Evolutionary conservation across 2,888 invertebrate species (phyloP), one percentile per base, ranked within the genome.

Genomic region (Smittia sp.): DNA sequence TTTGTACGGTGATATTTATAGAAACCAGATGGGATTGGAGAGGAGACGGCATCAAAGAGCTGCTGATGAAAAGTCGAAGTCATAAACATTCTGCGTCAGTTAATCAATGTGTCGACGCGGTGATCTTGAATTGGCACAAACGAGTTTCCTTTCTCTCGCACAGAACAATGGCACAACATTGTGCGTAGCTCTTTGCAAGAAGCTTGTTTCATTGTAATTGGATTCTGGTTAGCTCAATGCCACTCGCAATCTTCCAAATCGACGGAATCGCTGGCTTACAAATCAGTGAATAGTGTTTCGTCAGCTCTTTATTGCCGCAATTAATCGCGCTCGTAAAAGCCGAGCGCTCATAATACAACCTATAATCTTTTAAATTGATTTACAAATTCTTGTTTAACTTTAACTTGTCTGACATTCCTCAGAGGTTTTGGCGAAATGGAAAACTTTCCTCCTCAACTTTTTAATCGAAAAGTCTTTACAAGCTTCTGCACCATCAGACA

Each of bases 11-110:
- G 9, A 11, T 63, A 63, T 63, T 63, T 24, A 63, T 63, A 63
- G 63, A 63, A 63, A 63, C 63, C 63, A 63, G 63, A 63, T 63
- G 63, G 25, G 63, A 63, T 2, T 27, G 25, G 6, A 7, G 11
- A 4, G 1, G 22, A 25, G 63, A 24, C 22, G 24, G 27, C 18
- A 27, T 63, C 25, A 27, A 63, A 27, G 27, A 63, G 63, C 15
- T 63, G 63, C 3, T 63, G 63, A 63, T 63, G 63, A 63, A 63
- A 63, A 25, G 63, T n/a, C 25, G 63, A 24, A 63, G 63, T 27
- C 24, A 63, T 63, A 63, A 27, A 27, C 25, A 63, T 24, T 63
- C 27, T 25, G 63, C 27, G 63, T 24, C 25, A 24, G 63, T 63
- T 63, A 63, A 63, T 63, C 63, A 63, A 24, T 18, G 18, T 15